A percentile compares a stretch with the other conserved stretches of the same genome.
These are phyloP conservation scores for Amphipyra tragopoginis DNA, from an alignment of 2,888 invertebrate genomes.

Conservation along the genomic window DNA sequence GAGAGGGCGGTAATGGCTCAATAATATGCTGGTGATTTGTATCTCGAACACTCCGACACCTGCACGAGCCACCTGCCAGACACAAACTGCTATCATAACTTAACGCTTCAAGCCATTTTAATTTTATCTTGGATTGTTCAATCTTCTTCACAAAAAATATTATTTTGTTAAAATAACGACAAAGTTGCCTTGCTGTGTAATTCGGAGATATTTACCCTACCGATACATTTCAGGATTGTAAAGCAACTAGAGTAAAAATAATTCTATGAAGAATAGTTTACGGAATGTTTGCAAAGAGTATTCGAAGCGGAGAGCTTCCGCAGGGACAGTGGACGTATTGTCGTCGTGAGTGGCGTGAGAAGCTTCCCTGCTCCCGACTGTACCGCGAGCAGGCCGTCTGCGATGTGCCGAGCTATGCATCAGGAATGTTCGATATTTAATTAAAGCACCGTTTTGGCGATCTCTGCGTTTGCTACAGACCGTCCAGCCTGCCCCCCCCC, in stretches of 20 bases:
- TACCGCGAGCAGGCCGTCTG: not conserved
- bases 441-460: conserved; percentile 63
- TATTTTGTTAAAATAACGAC: too few relatives aligned
- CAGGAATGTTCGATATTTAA: conserved; percentile 71
- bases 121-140: too few relatives aligned
- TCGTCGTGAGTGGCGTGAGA: too few relatives aligned
- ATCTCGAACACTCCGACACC: not conserved
- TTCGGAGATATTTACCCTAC: too few relatives aligned
- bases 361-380: not conserved
- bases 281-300: not conserved
- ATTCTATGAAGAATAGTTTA: not conserved
- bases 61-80: not conserved
- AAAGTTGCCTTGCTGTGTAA: too few relatives aligned
- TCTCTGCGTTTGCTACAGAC: conserved; percentile 8
- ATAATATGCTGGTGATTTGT: conserved; percentile 67
- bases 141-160: too few relatives aligned
- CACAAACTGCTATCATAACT: not conserved
- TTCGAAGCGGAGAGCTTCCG: too few relatives aligned
- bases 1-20: conserved; percentile 66
- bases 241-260: not conserved
- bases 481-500: conserved; percentile 6
- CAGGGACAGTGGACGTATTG: too few relatives aligned
- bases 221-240: too few relatives aligned
- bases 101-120: not conserved
- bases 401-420: conserved; percentile 28